Evolutionary conservation across 2,888 invertebrate species (phyloP), one percentile per base, ranked within the genome.

Genomic region (Apamea crenata): DNA sequence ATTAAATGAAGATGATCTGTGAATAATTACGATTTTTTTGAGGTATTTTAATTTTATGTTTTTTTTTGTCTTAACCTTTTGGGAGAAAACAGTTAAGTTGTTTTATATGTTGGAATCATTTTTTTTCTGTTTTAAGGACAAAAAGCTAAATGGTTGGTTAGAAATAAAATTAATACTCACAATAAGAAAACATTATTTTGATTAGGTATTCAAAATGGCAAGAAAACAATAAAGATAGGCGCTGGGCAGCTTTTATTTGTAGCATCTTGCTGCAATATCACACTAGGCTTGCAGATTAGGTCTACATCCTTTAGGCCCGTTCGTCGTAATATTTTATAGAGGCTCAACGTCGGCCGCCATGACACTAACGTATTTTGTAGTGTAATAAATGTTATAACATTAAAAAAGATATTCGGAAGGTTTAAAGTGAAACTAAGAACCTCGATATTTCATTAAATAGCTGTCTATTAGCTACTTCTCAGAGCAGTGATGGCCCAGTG

Each of bases 241-340:
- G 0, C 18, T 5, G 1, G 4, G 2, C 2, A 53, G 36, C 36
- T 63, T 67, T 70, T n/a, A 68, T 10, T 40, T 47, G 12, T 50
- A 56, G 36, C 25, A 68, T 75, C 36, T 76, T 71, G 53, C 32
- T 65, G 59, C 47, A 81, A 73, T 40, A 85, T 44, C 73, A 74
- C 53, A 44, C 74, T 36, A 85, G 61, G 69, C 82, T 67, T 61
- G 21, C 44, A 85, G 85, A 85, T 74, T 71, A 81, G 40, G 32
- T 81, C 10, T 40, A 81, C 47, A 47, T 66, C 85, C 25, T 74
- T 66, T 70, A 85, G n/a, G 61, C 36, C n/a, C 32, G 21, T 36
- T 12, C 44, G 66, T 82, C 76, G 67, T 83, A 75, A 85, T 85
- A 85, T 83, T 83, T 82, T 75, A 82, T 75, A 47, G 67, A 40